These are phyloP conservation scores for Lasioglossum pauxillum DNA, from an alignment of 2,888 invertebrate genomes.

Conservation along the genomic window DNA sequence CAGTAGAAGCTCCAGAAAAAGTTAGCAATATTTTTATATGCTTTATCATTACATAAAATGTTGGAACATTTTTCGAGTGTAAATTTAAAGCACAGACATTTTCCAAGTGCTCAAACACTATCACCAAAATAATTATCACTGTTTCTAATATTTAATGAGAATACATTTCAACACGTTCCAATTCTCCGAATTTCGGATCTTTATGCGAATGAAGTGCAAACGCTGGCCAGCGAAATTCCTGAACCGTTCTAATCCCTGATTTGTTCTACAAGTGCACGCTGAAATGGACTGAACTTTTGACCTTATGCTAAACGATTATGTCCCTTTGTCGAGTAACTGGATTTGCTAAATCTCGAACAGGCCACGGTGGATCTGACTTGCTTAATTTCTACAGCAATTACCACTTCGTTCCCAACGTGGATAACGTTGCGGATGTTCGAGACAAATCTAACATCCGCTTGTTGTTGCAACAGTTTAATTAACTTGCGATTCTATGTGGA, in stretches of 20 bases:
- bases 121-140: neutral
- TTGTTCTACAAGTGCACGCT: neutral
- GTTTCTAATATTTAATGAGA: neutral
- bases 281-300: neutral
- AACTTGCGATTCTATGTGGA: neutral
- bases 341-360: constrained; percentile 29
- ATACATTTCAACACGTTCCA: neutral
- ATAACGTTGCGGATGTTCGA: neutral
- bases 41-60: neutral
- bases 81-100: no score
- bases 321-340: constrained; percentile 35
- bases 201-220: neutral
- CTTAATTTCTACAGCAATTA: constrained; percentile 37
- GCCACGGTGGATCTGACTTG: constrained; percentile 26
- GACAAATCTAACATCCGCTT: neutral
- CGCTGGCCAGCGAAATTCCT: neutral
- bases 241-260: neutral
- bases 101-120: neutral
- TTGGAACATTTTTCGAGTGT: neutral
- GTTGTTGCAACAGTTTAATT: neutral
- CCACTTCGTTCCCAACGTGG: constrained; percentile 23
- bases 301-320: constrained; percentile 24
- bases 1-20: no score
- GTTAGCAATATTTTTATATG: no score
- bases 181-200: neutral